phyloP scores from a whole-genome alignment of 2,888 invertebrate genomes.

The Abrostola triplasia region DNA sequence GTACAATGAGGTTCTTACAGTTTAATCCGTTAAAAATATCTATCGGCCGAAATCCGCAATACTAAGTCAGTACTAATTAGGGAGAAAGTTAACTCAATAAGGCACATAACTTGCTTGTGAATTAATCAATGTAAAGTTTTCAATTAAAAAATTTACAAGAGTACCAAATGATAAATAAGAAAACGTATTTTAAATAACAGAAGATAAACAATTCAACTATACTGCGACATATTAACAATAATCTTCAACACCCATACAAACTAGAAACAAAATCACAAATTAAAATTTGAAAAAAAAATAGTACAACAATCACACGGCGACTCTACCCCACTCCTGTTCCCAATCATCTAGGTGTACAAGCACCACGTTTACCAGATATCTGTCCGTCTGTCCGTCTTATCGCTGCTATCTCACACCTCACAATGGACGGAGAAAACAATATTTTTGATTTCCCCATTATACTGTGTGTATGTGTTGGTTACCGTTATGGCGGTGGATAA shows the following conservation, averaged over 20 bases:
- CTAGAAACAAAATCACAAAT: background rate
- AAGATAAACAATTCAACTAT: no score
- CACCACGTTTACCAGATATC: constrained; percentile 78
- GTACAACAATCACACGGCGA: constrained; percentile 1
- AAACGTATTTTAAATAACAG: no score
- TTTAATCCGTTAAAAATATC: no score
- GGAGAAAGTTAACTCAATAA: no score
- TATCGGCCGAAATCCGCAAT: no score
- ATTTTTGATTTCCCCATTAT: constrained; percentile 62
- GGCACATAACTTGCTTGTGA: no score
- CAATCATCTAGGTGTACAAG: constrained; percentile 73
- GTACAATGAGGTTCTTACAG: no score
- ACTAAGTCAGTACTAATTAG: no score
- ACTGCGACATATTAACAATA: no score
- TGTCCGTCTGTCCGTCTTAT: constrained; percentile 82
- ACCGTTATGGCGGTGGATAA: constrained; percentile 43
- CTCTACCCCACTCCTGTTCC: constrained; percentile 59
- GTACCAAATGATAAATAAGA: no score
- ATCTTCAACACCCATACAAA: background rate
- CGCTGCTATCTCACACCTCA: constrained; percentile 76
- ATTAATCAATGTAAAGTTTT: no score
- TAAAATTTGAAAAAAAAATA: background rate
- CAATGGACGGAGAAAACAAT: constrained; percentile 72
- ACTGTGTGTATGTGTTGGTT: constrained; percentile 54
- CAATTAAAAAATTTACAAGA: no score